Conservation (phyloP, 2,888 invertebrate genomes). For the Ennomos erosarius region DNA sequence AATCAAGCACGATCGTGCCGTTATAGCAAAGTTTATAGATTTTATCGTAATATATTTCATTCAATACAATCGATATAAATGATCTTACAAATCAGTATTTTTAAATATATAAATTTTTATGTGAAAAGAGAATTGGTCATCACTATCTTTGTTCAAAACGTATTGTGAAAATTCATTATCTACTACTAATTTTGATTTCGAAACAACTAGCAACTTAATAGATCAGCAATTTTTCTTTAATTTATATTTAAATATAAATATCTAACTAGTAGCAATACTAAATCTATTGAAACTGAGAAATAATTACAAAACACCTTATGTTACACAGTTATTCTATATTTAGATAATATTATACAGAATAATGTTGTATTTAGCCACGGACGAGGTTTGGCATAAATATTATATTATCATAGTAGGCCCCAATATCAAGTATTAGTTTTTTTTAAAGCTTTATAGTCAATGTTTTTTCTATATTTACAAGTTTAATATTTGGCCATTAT, state of each 20-base stretch:
- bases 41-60: no score
- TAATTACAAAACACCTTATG: not conserved
- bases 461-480: slow-evolving; percentile 31
- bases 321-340: not conserved
- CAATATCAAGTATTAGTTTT: slow-evolving; percentile 27
- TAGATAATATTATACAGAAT: not conserved
- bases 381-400: slow-evolving; percentile 28
- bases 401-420: slow-evolving; percentile 37
- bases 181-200: no score
- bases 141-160: no score
- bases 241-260: no score
- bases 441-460: no score
- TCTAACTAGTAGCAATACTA: not conserved
- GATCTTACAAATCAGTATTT: not conserved
- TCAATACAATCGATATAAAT: not conserved
- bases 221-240: no score
- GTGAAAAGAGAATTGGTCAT: no score
- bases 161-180: no score
- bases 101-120: not conserved
- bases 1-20: not conserved
- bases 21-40: not conserved
- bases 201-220: no score
- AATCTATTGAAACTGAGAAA: not conserved
- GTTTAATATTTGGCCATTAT: slow-evolving; percentile 41
- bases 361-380: slow-evolving; percentile 25